phyloP scores from a whole-genome alignment of 2,888 invertebrate genomes.

The Tolmerus cingulatus region DNA sequence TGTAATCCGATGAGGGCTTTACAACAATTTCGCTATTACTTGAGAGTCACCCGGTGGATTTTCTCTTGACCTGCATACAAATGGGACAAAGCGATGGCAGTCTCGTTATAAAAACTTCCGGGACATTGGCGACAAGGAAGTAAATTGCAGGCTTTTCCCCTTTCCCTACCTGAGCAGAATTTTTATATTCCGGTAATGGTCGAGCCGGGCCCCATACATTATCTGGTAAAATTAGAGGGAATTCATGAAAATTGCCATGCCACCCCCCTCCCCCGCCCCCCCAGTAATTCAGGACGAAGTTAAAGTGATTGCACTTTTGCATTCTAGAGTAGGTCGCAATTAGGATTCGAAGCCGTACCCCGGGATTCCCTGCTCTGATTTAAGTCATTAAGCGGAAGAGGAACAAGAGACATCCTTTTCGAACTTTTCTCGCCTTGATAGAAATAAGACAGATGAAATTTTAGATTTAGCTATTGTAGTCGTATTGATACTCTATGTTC shows the following conservation, averaged over 20 bases:
- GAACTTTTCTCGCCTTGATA: not conserved
- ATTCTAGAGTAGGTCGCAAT: not conserved
- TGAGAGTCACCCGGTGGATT: constrained; percentile 15
- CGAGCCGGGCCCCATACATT: not conserved
- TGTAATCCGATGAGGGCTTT: constrained; percentile 38
- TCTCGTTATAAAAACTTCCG: constrained; percentile 39
- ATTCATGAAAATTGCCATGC: not conserved
- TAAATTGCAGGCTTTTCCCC: constrained; percentile 30
- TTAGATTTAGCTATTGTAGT: not conserved
- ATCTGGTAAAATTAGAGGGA: not conserved
- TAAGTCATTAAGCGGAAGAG: not conserved
- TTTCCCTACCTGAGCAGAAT: not conserved
- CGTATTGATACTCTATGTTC: not conserved
- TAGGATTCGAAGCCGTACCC: not conserved
- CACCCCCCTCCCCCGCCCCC: not conserved
- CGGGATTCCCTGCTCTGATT: not conserved
- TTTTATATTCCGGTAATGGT: not conserved
- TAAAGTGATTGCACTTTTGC: not conserved
- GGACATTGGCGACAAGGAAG: constrained; percentile 35
- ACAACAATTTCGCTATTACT: constrained; percentile 30
- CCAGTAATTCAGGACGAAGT: not conserved
- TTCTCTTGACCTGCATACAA: constrained; percentile 41
- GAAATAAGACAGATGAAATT: not conserved
- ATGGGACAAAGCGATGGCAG: constrained; percentile 9
- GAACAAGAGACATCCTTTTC: not conserved